A percentile compares a stretch with the other conserved stretches of the same genome.
Conservation (phyloP, 2,888 invertebrate genomes). For the Abrostola tripartita region DNA sequence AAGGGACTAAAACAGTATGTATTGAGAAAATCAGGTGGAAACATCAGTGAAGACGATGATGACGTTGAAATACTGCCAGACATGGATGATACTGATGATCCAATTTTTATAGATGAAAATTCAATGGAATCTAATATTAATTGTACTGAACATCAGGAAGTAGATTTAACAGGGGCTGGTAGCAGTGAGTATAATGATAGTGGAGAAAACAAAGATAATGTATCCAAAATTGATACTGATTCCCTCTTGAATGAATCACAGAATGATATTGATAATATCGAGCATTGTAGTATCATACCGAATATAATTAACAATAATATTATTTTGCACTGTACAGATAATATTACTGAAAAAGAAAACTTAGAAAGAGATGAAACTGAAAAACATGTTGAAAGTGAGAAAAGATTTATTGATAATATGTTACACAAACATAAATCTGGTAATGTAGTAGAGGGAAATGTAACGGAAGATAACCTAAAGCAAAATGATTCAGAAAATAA, state of each 20-base stretch:
- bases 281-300: conserved; percentile 23
- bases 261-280: conserved; percentile 26
- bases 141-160: conserved; percentile 71
- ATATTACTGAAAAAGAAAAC: background rate
- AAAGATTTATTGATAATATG: conserved; percentile 11
- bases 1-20: conserved; percentile 87
- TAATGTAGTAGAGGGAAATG: conserved; percentile 26
- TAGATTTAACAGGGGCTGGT: conserved; percentile 77
- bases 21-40: conserved; percentile 67
- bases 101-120: conserved; percentile 86
- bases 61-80: conserved; percentile 81
- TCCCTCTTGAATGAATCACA: conserved; percentile 26
- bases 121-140: conserved; percentile 78
- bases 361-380: conserved; percentile 7
- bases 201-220: conserved; percentile 67
- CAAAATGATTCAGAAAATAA: conserved; percentile 16
- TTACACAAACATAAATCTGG: conserved; percentile 18
- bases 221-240: conserved; percentile 33
- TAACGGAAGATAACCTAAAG: conserved; percentile 7
- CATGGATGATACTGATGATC: conserved; percentile 76
- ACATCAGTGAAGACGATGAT: conserved; percentile 69
- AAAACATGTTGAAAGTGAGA: conserved; percentile 15
- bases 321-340: background rate
- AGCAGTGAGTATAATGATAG: conserved; percentile 86
- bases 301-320: conserved; percentile 24